These are phyloP conservation scores for Tinamus major DNA, from an alignment of 2,797 vertebrate species.

Conservation along the genomic window DNA sequence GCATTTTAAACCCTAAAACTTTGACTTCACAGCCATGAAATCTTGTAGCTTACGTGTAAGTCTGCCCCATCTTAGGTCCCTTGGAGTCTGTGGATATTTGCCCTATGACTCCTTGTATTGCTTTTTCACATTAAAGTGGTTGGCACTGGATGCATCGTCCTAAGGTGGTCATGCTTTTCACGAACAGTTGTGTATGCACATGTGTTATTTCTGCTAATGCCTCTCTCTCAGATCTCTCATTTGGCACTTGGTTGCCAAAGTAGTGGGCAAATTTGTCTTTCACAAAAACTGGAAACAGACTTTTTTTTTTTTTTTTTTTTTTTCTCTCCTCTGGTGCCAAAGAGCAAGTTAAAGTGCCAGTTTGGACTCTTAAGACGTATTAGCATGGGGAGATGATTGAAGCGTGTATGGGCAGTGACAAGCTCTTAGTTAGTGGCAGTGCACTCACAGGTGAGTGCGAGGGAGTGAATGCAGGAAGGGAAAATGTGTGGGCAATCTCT, in stretches of 20 bases:
- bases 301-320: neutral
- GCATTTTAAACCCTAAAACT: neutral
- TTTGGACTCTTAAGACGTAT: neutral
- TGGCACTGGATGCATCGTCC: neutral
- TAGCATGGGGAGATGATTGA: neutral
- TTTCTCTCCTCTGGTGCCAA: neutral
- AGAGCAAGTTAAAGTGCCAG: neutral
- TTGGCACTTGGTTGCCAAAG: constrained; percentile 10
- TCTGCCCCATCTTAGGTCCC: neutral
- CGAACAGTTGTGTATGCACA: neutral
- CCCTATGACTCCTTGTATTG: neutral
- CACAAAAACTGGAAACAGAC: neutral
- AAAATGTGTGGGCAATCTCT: neutral
- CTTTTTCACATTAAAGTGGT: neutral
- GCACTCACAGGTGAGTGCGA: neutral
- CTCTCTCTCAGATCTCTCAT: neutral
- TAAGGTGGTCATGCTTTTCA: neutral
- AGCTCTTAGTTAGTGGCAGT: neutral
- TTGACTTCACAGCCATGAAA: neutral
- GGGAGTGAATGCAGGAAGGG: neutral
- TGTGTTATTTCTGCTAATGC: neutral
- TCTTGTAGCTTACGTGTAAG: neutral
- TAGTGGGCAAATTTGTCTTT: constrained; percentile 10
- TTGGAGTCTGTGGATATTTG: neutral
- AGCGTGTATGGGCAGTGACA: neutral